Conservation (phyloP, 1,140 invertebrate genomes). For the Pollicipes pollicipes region DNA sequence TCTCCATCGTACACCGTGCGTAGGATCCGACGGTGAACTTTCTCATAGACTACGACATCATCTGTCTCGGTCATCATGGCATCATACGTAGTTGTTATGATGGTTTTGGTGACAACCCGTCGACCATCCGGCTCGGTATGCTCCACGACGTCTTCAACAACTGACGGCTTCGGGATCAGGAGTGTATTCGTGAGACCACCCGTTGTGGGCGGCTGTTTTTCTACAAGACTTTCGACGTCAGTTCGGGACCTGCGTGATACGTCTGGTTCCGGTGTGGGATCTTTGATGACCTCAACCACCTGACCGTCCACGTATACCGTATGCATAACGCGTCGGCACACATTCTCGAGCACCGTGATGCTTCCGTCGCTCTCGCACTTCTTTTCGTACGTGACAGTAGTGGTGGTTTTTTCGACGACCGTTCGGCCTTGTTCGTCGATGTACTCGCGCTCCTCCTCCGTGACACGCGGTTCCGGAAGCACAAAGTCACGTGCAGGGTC, state of each 20-base stretch:
- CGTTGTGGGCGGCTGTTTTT: neutral
- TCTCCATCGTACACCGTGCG: neutral
- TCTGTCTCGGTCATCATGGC: neutral
- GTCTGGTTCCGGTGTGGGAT: neutral
- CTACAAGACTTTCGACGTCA: neutral
- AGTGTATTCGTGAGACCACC: neutral
- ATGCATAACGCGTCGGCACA: neutral
- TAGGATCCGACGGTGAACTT: neutral
- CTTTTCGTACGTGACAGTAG: neutral
- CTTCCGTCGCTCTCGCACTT: neutral
- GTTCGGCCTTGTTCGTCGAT: neutral
- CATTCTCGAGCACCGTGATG: neutral
- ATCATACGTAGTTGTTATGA: neutral
- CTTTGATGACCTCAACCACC: neutral
- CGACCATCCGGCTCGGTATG: neutral
- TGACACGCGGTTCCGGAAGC: neutral
- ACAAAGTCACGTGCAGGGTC: neutral
- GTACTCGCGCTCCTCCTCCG: neutral
- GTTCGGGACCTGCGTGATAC: neutral
- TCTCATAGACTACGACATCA: neutral
- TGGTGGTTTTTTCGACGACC: neutral
- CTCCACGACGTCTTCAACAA: neutral
- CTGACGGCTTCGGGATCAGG: neutral
- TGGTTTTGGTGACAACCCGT: neutral
- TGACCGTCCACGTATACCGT: neutral